These are phyloP conservation scores for Arctocebus calabarensis DNA, from an alignment of 2,797 vertebrate genomes.

Conservation along the genomic window DNA sequence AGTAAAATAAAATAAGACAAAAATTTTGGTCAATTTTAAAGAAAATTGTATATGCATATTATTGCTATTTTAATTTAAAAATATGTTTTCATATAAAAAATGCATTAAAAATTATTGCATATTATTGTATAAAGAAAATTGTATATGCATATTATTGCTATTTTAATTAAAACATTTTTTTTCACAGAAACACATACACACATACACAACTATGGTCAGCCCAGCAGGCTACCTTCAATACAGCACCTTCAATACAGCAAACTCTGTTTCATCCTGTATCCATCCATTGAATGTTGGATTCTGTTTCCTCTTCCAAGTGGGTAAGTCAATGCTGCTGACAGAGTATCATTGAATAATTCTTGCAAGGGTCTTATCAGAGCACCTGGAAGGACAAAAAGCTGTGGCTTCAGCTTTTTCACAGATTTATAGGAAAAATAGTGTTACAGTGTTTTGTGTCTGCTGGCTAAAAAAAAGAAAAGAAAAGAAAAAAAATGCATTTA, in stretches of 20 bases:
- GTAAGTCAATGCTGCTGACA: neutral
- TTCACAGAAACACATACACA: too few relatives aligned
- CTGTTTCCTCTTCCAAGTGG: neutral
- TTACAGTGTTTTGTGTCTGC: neutral
- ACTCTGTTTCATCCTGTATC: neutral
- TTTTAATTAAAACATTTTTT: neutral
- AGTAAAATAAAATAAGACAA: neutral
- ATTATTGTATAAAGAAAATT: neutral
- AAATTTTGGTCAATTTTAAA: neutral
- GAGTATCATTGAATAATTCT: constrained; percentile 15
- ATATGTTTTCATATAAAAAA: neutral
- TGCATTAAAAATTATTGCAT: too few relatives aligned
- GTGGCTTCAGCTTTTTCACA: neutral
- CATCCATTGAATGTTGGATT: neutral
- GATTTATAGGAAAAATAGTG: neutral
- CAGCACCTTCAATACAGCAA: neutral
- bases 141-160: neutral
- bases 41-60: neutral
- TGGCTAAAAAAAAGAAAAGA: neutral
- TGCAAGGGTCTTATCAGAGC: neutral
- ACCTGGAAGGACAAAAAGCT: neutral
- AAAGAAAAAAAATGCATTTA: neutral
- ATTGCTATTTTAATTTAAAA: neutral
- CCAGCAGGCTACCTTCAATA: neutral
- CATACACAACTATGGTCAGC: neutral